Percentiles rank a stretch among this genome's conserved stretches.
Conservation (phyloP, 2,113 vertebrate species). For the Vanacampus margaritifer region DNA sequence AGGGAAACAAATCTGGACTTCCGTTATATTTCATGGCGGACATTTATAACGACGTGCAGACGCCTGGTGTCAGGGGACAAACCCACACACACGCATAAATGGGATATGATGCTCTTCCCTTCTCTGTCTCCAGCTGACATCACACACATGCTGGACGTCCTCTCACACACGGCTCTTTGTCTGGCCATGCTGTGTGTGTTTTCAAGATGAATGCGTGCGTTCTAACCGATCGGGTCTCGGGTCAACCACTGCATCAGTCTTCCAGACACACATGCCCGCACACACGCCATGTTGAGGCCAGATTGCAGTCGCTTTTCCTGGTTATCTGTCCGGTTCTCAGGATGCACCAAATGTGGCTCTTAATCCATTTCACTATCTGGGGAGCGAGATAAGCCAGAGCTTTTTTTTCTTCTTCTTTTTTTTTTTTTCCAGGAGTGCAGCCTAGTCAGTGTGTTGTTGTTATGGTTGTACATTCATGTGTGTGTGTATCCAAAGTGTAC, state of each 20-base stretch:
- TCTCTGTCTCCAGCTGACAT: constrained; percentile 70
- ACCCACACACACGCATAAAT: constrained; percentile 51
- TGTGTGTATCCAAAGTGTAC: constrained; percentile 27
- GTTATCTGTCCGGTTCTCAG: constrained; percentile 72
- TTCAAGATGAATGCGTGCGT: constrained; percentile 67
- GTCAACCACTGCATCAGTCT: constrained; percentile 69
- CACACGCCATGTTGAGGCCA: constrained; percentile 53
- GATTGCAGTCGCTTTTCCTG: constrained; percentile 67
- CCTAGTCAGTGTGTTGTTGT: constrained; percentile 56
- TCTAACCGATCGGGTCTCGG: constrained; percentile 61
- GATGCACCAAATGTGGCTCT: constrained; percentile 72
- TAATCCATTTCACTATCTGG: constrained; percentile 75
- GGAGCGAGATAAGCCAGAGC: constrained; percentile 68
- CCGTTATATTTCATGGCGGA: constrained; percentile 31
- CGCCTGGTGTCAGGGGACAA: constrained; percentile 58
- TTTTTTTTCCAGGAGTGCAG: constrained; percentile 65
- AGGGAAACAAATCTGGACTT: background rate
- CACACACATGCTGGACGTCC: constrained; percentile 69
- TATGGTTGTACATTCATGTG: constrained; percentile 24
- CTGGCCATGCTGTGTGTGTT: constrained; percentile 55
- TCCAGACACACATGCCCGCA: constrained; percentile 44
- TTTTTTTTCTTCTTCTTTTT: constrained; percentile 69
- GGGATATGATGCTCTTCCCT: constrained; percentile 65
- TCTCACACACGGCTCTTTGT: constrained; percentile 66
- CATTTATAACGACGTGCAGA: constrained; percentile 47